A percentile compares a stretch with the other conserved stretches of the same genome.
These are phyloP conservation scores for Meghimatium bilineatum DNA, from an alignment of 2,888 invertebrate genomes.

Conservation along the genomic window DNA sequence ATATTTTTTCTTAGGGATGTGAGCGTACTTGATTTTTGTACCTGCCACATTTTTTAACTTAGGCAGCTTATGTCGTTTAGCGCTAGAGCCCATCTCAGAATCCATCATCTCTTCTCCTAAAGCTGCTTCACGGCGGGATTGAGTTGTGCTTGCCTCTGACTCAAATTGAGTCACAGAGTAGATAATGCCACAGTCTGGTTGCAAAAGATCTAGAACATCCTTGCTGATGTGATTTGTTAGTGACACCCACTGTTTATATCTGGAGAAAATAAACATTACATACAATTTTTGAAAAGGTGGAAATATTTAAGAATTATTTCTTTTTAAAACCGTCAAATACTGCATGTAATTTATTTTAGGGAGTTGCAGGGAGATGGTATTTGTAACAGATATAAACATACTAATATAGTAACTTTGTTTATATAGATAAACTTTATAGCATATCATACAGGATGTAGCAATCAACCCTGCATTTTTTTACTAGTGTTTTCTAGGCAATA, in stretches of 20 bases:
- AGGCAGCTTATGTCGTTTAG: constrained; percentile 81
- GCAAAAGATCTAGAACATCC: constrained; percentile 81
- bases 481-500: too few relatives aligned
- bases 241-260: constrained; percentile 90
- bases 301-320: too few relatives aligned
- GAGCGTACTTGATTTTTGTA: constrained; percentile 87
- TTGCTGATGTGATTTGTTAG: constrained; percentile 85
- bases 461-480: too few relatives aligned
- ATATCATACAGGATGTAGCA: too few relatives aligned
- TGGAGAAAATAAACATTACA: constrained; percentile 64
- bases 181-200: constrained; percentile 86
- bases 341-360: too few relatives aligned
- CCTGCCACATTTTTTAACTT: constrained; percentile 88
- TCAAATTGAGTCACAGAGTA: constrained; percentile 88
- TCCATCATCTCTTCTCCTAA: constrained; percentile 36
- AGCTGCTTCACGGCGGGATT: constrained; percentile 62
- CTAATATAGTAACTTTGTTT: too few relatives aligned
- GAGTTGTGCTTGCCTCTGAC: constrained; percentile 70
- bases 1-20: constrained; percentile 85
- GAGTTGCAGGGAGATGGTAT: too few relatives aligned
- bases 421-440: too few relatives aligned
- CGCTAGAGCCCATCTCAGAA: constrained; percentile 28
- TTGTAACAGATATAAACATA: too few relatives aligned
- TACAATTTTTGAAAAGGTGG: neutral
- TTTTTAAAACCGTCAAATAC: too few relatives aligned